Evolutionary conservation across 2,113 vertebrate species (phyloP).

Genomic region (Piliocolobus tephrosceles): DNA sequence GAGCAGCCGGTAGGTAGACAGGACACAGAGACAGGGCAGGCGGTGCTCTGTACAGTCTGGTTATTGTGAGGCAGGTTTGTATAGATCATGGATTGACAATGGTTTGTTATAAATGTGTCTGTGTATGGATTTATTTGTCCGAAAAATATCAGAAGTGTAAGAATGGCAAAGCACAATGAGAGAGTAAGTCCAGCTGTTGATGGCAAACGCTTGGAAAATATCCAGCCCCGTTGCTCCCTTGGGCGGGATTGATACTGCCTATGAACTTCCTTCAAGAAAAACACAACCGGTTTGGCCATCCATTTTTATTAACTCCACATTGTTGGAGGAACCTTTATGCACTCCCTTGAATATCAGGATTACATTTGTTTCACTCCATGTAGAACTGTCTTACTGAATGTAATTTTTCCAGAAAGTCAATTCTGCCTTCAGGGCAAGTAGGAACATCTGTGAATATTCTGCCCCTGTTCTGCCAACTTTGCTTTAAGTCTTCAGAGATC

Average conservation of each 20-base stretch:
- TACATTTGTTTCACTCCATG: slow-evolving; percentile 34
- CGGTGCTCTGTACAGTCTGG: neutral
- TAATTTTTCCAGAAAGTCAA: neutral
- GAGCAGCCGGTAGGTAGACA: neutral
- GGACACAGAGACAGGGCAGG: neutral
- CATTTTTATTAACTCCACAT: slow-evolving; percentile 55
- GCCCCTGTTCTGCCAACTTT: neutral
- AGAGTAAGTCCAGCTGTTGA: slow-evolving; percentile 28
- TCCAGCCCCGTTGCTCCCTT: slow-evolving; percentile 31
- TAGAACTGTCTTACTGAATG: slow-evolving; percentile 30
- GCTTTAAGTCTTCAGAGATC: neutral
- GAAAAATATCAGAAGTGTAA: slow-evolving; percentile 5
- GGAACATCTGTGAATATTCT: slow-evolving; percentile 3
- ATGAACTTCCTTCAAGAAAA: slow-evolving; percentile 68
- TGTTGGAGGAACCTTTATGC: slow-evolving; percentile 56
- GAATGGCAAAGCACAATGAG: slow-evolving; percentile 4
- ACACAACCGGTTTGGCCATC: neutral
- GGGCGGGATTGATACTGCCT: slow-evolving; percentile 55
- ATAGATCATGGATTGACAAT: neutral
- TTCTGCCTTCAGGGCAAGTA: neutral
- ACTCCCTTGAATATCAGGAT: slow-evolving; percentile 1
- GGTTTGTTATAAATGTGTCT: slow-evolving; percentile 1
- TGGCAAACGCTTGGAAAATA: slow-evolving; percentile 37
- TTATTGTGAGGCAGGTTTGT: neutral
- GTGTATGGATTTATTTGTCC: neutral